These are phyloP conservation scores for Vulpes ferrilata DNA, from an alignment of 2,113 vertebrate genomes.

Conservation along the genomic window DNA sequence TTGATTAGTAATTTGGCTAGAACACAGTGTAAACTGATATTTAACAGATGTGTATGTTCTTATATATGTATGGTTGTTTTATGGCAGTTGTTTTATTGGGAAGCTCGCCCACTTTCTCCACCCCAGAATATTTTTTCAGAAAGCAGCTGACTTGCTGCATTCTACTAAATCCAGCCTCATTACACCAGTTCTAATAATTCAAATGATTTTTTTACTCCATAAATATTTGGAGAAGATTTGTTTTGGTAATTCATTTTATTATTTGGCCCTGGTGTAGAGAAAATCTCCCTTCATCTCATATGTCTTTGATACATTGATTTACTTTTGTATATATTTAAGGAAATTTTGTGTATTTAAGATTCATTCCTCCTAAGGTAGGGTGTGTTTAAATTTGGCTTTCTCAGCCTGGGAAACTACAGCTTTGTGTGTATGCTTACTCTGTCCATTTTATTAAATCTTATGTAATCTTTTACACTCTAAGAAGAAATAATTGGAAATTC, in stretches of 20 bases:
- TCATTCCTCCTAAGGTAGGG: neutral
- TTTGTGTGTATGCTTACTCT: constrained; percentile 26
- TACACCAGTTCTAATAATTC: constrained; percentile 50
- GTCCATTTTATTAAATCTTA: constrained; percentile 35
- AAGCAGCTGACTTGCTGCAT: constrained; percentile 55
- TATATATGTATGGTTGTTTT: constrained; percentile 54
- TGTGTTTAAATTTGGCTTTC: constrained; percentile 49
- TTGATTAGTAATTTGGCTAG: constrained; percentile 59
- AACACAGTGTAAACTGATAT: constrained; percentile 62
- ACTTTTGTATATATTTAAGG: constrained; percentile 18
- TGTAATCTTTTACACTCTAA: constrained; percentile 2
- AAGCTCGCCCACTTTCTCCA: constrained; percentile 63
- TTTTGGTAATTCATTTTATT: constrained; percentile 23
- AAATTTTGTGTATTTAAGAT: constrained; percentile 53
- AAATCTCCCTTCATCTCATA: constrained; percentile 20
- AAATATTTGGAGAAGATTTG: constrained; percentile 58
- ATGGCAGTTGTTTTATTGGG: constrained; percentile 66
- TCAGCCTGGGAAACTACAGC: neutral
- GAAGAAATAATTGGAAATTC: constrained; percentile 42
- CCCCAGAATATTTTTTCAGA: constrained; percentile 54
- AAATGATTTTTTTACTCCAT: neutral
- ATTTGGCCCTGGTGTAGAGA: neutral
- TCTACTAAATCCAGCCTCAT: constrained; percentile 63
- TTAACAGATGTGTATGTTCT: constrained; percentile 62
- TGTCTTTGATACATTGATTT: constrained; percentile 33